Evolutionary conservation across 2,888 invertebrate species (phyloP), one percentile per base, ranked within the genome.

Genomic region (Agapostemon virescens): DNA sequence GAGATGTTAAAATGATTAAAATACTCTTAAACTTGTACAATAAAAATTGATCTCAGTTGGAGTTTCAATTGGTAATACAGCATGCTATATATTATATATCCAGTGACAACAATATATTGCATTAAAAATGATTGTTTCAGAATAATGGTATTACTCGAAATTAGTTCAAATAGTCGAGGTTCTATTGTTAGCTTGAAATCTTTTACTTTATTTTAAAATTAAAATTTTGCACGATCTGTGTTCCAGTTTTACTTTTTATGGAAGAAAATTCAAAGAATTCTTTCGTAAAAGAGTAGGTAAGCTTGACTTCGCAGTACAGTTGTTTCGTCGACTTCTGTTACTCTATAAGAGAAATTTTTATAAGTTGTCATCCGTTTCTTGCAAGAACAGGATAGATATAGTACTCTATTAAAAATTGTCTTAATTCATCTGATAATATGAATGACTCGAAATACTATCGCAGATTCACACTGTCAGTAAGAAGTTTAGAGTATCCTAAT

Each of bases 231-330:
- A 23, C n/a, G 15, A 23, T 64, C 63, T 30, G 30, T 55, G 45
- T 15, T 42, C 68, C 61, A 72, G 11, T 7, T n/a, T n/a, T n/a
- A 23, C 9, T 33, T 36, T 26, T 9, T 26, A 26, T 33, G n/a
- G 55, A 66, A 42, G 26, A 38, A 45, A 36, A n/a, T 63, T 93
- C 96, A 97, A 93, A 96, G 94, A 92, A 98, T 96, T 93, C 98
- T 95, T 93, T 99, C 98, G 93, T 99, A 99, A 93, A 99, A 99
- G 55, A 99, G 94, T 71, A 99, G 94, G 93, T 99, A 99, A 23
- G 99, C 99, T 93, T 99, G 98, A 79, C 96, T 96, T 87, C 95
- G 94, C 66, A 98, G 94, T 78, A 98, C 98, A 84, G 95, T 94
- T 3, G 95, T 95, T 92, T 98, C 97, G 76, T 95, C 94, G 36